Percentiles rank a stretch among this genome's conserved stretches.
These are phyloP conservation scores for Pipra filicauda DNA, from an alignment of 2,113 vertebrate species.

Conservation along the genomic window DNA sequence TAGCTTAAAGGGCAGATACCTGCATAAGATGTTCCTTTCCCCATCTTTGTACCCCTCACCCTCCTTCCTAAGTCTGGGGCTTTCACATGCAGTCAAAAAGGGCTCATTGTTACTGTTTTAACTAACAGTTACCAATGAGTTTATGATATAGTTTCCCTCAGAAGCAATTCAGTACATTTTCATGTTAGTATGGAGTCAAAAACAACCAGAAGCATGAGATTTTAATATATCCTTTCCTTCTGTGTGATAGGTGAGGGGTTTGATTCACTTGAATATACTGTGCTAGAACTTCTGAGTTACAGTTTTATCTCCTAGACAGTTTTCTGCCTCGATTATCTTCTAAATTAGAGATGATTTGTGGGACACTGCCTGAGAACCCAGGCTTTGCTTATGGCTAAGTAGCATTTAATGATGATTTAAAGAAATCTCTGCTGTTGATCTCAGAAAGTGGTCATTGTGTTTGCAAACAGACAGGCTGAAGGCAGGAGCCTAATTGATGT, in stretches of 20 bases:
- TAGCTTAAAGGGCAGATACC: conserved; percentile 28
- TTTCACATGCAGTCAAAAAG: not conserved
- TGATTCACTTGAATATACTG: not conserved
- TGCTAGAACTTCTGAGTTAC: not conserved
- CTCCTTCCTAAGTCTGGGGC: not conserved
- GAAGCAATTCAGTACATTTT: not conserved
- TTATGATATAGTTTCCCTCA: not conserved
- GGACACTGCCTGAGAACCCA: not conserved
- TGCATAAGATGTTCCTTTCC: not conserved
- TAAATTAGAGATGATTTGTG: not conserved
- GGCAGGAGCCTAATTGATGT: conserved; percentile 49
- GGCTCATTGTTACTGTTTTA: not conserved
- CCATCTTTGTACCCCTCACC: not conserved
- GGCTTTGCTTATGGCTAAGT: not conserved
- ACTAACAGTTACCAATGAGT: not conserved
- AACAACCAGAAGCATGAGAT: not conserved
- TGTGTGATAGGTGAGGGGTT: not conserved
- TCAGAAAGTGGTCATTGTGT: conserved; percentile 17
- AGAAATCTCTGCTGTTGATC: conserved; percentile 28
- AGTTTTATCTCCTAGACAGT: not conserved
- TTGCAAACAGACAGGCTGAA: conserved; percentile 30
- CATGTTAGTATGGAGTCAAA: not conserved
- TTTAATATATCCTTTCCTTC: not conserved
- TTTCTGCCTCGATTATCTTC: not conserved
- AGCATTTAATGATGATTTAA: not conserved